phyloP scores from a whole-genome alignment of 2,888 invertebrate genomes.

The Pardosa pseudoannulata region DNA sequence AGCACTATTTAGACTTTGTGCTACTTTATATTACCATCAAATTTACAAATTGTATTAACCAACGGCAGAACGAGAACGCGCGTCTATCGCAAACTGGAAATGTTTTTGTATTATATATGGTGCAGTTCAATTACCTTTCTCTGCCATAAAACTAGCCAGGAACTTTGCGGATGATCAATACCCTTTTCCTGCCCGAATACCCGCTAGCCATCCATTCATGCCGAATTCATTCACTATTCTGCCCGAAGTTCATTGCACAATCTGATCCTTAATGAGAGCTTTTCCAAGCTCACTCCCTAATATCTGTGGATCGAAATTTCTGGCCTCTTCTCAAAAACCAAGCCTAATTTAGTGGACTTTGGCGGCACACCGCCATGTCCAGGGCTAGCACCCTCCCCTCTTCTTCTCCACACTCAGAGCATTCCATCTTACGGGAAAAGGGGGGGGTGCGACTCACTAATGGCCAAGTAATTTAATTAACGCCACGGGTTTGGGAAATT shows the following conservation, averaged over 20 bases:
- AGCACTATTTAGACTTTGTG: too few relatives aligned
- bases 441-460: conserved; percentile 56
- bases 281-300: background rate
- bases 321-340: conserved; percentile 17
- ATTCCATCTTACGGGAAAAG: conserved; percentile 51
- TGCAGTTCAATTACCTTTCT: background rate
- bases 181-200: background rate
- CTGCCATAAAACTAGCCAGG: background rate
- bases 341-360: conserved; percentile 64
- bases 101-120: background rate
- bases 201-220: background rate
- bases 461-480: conserved; percentile 72
- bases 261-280: conserved; percentile 5
- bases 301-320: conserved; percentile 13
- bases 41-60: too few relatives aligned
- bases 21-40: too few relatives aligned
- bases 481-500: conserved; percentile 70
- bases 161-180: background rate
- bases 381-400: background rate
- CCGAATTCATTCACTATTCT: background rate
- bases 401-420: conserved; percentile 17
- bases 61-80: too few relatives aligned
- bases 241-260: background rate
- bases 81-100: too few relatives aligned
- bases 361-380: conserved; percentile 67